phyloP scores from a whole-genome alignment of 2,888 invertebrate genomes.

The Leptinotarsa tumamoca region DNA sequence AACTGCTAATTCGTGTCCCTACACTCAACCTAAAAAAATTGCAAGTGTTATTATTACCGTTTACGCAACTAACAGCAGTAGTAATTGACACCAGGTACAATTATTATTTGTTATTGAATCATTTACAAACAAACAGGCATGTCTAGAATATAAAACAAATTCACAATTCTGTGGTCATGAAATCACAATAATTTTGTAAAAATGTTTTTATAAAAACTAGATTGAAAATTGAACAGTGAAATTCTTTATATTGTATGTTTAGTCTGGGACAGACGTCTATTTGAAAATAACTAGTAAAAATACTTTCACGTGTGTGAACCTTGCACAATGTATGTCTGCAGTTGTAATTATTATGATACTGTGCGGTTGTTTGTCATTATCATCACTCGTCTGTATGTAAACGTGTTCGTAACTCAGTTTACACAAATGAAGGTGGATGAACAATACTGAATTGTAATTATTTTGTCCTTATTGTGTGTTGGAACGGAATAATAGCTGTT shows the following conservation, averaged over 20 bases:
- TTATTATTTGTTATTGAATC: no score
- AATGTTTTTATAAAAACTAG: neutral
- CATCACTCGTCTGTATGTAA: neutral
- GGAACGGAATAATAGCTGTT: neutral
- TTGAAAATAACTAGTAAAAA: neutral
- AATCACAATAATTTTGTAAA: neutral
- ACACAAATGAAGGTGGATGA: slow-evolving; percentile 6
- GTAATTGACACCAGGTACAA: no score
- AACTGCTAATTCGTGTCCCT: no score
- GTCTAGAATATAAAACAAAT: no score
- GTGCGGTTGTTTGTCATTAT: slow-evolving; percentile 10
- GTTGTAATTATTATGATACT: slow-evolving; percentile 8
- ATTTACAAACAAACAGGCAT: no score
- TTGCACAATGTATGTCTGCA: slow-evolving; percentile 18
- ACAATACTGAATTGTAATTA: slow-evolving; percentile 1
- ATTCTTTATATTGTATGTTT: neutral
- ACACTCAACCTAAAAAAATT: no score
- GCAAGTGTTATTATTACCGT: no score
- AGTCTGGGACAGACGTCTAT: neutral
- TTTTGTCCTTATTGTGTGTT: neutral
- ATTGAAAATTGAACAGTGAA: neutral
- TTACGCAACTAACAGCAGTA: no score
- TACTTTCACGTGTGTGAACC: neutral
- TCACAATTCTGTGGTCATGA: neutral
- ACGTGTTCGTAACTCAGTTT: slow-evolving; percentile 5